These are phyloP conservation scores for Nudaria mundana DNA, from an alignment of 2,888 invertebrate species.

Conservation along the genomic window DNA sequence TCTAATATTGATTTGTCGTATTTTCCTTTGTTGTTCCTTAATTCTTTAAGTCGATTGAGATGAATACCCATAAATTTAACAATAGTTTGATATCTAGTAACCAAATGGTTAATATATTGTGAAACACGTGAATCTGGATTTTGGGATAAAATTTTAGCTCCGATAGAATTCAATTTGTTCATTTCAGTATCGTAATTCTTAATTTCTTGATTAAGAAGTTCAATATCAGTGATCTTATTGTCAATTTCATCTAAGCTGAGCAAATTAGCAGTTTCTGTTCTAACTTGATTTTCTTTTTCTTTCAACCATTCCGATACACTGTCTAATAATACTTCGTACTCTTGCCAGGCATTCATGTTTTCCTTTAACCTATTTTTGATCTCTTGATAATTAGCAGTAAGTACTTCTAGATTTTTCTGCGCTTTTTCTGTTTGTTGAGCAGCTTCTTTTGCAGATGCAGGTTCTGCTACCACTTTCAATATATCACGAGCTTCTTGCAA, in stretches of 20 bases:
- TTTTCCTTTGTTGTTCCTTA: slow-evolving; percentile 85
- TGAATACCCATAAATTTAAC: slow-evolving; percentile 86
- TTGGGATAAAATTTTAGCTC: slow-evolving; percentile 86
- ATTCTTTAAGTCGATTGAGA: slow-evolving; percentile 85
- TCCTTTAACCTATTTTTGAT: slow-evolving; percentile 86
- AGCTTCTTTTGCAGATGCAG: slow-evolving; percentile 85
- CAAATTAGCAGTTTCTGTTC: slow-evolving; percentile 87
- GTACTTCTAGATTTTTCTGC: slow-evolving; percentile 85
- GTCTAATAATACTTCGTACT: slow-evolving; percentile 89
- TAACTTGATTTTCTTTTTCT: slow-evolving; percentile 88
- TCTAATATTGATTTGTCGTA: slow-evolving; percentile 85
- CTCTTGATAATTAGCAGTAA: slow-evolving; percentile 84
- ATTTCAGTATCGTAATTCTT: slow-evolving; percentile 84
- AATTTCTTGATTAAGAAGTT: slow-evolving; percentile 83
- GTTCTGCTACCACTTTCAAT: slow-evolving; percentile 86
- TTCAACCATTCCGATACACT: slow-evolving; percentile 88
- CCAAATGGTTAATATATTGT: slow-evolving; percentile 90
- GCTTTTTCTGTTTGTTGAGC: slow-evolving; percentile 86
- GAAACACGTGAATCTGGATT: slow-evolving; percentile 92
- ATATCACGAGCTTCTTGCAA: slow-evolving; percentile 86
- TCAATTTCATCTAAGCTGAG: slow-evolving; percentile 85
- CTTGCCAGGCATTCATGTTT: slow-evolving; percentile 88
- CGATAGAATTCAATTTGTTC: slow-evolving; percentile 83
- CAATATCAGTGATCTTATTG: slow-evolving; percentile 85
- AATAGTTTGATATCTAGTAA: slow-evolving; percentile 87